Evolutionary conservation across 2,888 invertebrate species (phyloP).

Genomic region (Marasmarcha lunaedactyla): DNA sequence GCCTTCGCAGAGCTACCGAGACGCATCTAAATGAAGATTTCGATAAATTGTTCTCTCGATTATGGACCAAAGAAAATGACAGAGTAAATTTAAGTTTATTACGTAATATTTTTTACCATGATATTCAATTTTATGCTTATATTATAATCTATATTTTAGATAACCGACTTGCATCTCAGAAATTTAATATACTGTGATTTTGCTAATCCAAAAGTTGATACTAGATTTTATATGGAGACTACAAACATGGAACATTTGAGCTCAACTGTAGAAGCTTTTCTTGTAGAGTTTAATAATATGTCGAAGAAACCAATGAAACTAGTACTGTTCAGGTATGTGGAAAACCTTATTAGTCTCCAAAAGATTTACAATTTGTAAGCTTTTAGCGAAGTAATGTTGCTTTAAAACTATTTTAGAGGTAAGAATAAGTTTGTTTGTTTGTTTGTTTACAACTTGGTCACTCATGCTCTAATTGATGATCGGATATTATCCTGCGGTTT

Average conservation of each 20-base stretch:
- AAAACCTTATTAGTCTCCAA: too few species aligned
- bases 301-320: constrained; percentile 97
- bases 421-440: too few species aligned
- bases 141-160: constrained; percentile 36
- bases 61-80: constrained; percentile 42
- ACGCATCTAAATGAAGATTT: constrained; percentile 75
- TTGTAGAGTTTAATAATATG: constrained; percentile 94
- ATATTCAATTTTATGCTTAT: background rate
- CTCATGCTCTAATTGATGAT: too few species aligned
- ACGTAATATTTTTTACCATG: background rate
- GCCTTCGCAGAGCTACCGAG: constrained; percentile 73
- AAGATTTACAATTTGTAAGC: too few species aligned
- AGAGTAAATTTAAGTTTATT: constrained; percentile 17
- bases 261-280: constrained; percentile 86
- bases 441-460: too few species aligned
- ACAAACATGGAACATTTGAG: constrained; percentile 83
- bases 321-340: constrained; percentile 81
- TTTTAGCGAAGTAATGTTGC: too few species aligned
- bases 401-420: too few species aligned
- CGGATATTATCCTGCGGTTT: too few species aligned
- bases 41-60: constrained; percentile 76
- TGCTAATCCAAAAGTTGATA: constrained; percentile 92
- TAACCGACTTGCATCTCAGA: constrained; percentile 85
- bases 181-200: constrained; percentile 95
- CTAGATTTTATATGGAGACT: constrained; percentile 90